phyloP scores from a whole-genome alignment of 2,113 vertebrate genomes.

The Rutilus rutilus region DNA sequence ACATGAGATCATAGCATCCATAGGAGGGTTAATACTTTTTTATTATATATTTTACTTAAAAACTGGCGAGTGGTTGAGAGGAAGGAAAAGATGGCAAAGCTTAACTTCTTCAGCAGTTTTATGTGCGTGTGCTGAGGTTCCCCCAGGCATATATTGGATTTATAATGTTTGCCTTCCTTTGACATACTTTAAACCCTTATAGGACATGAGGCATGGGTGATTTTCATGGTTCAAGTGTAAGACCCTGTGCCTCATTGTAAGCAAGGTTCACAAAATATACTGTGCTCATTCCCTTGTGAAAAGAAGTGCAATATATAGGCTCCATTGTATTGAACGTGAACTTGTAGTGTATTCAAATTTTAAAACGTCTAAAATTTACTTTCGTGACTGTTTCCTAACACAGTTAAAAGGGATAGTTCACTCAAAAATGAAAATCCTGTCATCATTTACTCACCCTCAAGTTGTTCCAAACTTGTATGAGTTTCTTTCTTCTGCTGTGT shows the following conservation, averaged over 20 bases:
- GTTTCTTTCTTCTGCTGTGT: no score
- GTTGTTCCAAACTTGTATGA: no score
- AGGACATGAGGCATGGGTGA: constrained; percentile 14
- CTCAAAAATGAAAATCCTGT: no score
- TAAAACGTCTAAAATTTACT: no score
- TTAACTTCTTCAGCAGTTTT: background rate
- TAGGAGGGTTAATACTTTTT: background rate
- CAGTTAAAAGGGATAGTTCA: no score
- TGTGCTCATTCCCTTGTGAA: background rate
- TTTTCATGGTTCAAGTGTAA: constrained; percentile 29
- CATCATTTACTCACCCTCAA: no score
- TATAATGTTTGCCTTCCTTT: constrained; percentile 2
- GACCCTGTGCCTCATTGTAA: background rate
- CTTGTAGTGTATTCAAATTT: no score
- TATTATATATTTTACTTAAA: background rate
- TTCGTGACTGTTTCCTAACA: no score
- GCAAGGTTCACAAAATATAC: background rate
- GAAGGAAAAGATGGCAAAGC: constrained; percentile 19
- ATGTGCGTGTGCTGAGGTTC: background rate
- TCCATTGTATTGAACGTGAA: no score
- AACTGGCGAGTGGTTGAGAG: background rate
- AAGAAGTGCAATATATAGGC: no score
- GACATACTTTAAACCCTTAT: constrained; percentile 5
- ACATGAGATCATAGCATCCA: background rate
- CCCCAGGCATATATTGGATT: background rate